These are phyloP conservation scores for Pachycephala philippinensis DNA, from an alignment of 2,113 vertebrate genomes.

Conservation along the genomic window DNA sequence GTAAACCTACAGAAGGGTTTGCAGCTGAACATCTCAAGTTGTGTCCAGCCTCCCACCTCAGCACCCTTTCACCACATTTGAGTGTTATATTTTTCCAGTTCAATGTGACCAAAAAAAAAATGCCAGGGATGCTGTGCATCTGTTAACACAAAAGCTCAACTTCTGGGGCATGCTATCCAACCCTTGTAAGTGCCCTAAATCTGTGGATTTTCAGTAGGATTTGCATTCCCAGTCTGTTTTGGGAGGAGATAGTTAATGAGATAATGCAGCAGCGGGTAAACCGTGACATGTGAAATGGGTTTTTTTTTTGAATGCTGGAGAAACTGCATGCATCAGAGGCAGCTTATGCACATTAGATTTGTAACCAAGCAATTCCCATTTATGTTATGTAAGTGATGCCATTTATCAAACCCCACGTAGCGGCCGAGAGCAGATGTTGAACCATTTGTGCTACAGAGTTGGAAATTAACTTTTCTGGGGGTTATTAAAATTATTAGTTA, in stretches of 20 bases:
- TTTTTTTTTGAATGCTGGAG: not conserved
- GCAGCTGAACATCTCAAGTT: rapidly evolving
- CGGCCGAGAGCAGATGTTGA: not conserved
- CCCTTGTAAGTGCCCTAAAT: conserved; percentile 1
- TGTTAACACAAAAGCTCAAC: not conserved
- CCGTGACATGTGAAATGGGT: not conserved
- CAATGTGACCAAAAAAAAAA: not conserved
- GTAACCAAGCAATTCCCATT: conserved; percentile 16
- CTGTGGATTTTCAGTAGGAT: conserved; percentile 23
- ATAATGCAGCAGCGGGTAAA: conserved; percentile 13
- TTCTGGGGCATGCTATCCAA: not conserved
- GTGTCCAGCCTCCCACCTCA: not conserved
- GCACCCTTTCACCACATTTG: not conserved
- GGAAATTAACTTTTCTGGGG: not conserved
- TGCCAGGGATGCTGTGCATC: not conserved
- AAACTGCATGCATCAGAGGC: not conserved
- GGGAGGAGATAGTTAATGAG: conserved; percentile 8
- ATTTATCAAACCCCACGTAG: conserved; percentile 5
- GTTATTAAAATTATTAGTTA: not conserved
- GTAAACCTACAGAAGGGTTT: not conserved
- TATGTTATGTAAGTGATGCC: not conserved
- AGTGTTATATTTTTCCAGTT: not conserved
- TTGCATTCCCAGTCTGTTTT: not conserved
- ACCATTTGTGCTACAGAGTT: not conserved
- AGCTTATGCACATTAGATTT: conserved; percentile 13